Evolutionary conservation across 2,797 vertebrate species (phyloP), one percentile per base, ranked within the genome.

Genomic region (Mormyrus proboscirostris): DNA sequence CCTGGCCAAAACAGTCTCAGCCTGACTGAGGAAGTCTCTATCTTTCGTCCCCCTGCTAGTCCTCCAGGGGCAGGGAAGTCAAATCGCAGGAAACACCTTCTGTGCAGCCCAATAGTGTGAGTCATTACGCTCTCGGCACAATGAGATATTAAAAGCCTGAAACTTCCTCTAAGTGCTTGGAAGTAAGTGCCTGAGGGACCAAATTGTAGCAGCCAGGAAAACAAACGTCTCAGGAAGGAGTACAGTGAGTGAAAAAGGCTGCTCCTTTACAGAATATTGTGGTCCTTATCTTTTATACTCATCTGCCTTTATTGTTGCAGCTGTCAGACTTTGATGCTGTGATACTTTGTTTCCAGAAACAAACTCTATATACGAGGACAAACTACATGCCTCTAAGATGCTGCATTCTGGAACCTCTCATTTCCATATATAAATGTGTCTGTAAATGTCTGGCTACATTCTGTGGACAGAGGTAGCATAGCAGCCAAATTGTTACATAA

Each of bases 31-130:
- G 95, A 95, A 95, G 94, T 94, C 90, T 89, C 92, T 94, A 95
- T 95, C 94, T 95, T 93, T 95, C 93, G 93, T 90, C 92, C 92
- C 94, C 94, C 92, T 69, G 92, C 91, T 94, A 93, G 92, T 92
- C 89, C 93, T 93, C 93, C 10, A 90, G 93, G 94, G 94, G 93
- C 44, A 93, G 92, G 76, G 69, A 79, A 22, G 82, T 88, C 4
- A 92, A 95, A 96, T 95, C 94, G 92, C 95, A 96, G 96, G 96
- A 96, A 96, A 96, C 95, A 95, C 96, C 95, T 96, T 95, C 93
- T 90, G 91, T 88, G 90, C 91, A 88, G 89, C 57, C 92, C 92
- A 50, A 91, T 91, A 90, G 90, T 89, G 91, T 82, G 90, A 91
- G 90, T 79, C 33, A 33, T 49, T 87, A 89, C 88, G 50, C 22